Percentiles rank a stretch among this genome's conserved stretches.
These are phyloP conservation scores for Rhipidura dahli DNA, from an alignment of 2,113 vertebrate species.

Conservation along the genomic window DNA sequence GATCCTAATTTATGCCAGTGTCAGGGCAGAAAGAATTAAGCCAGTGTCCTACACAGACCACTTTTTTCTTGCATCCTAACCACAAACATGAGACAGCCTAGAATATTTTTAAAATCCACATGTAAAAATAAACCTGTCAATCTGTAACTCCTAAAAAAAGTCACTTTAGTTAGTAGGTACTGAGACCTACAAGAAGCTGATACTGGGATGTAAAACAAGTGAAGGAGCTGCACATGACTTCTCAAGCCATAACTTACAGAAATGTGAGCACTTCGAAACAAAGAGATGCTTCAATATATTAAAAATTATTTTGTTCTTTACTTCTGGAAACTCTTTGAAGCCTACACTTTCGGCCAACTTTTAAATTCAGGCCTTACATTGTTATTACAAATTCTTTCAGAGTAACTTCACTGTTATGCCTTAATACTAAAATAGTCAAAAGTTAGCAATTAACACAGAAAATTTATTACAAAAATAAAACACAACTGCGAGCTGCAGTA, in stretches of 20 bases:
- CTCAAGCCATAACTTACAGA: not conserved
- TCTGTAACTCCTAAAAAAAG: constrained; percentile 2
- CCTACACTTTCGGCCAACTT: not conserved
- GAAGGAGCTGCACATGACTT: not conserved
- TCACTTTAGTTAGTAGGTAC: not conserved
- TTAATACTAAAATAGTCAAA: not conserved
- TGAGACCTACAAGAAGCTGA: not conserved
- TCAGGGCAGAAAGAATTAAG: constrained; percentile 44
- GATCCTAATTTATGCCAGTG: constrained; percentile 42
- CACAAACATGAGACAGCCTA: constrained; percentile 43
- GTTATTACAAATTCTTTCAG: not conserved
- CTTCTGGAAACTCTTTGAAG: not conserved
- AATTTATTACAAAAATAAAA: not conserved
- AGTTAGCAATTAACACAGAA: constrained; percentile 5
- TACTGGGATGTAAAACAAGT: not conserved
- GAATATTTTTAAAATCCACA: constrained; percentile 57
- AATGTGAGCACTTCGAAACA: not conserved
- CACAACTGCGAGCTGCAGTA: not conserved
- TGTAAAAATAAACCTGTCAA: constrained; percentile 57
- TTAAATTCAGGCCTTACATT: not conserved
- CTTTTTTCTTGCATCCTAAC: constrained; percentile 40
- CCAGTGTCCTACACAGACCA: constrained; percentile 41
- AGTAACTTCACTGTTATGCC: not conserved
- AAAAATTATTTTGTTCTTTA: not conserved
- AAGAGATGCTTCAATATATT: not conserved